Evolutionary conservation across 2,888 invertebrate species (phyloP).

Genomic region (Myathropa florea): DNA sequence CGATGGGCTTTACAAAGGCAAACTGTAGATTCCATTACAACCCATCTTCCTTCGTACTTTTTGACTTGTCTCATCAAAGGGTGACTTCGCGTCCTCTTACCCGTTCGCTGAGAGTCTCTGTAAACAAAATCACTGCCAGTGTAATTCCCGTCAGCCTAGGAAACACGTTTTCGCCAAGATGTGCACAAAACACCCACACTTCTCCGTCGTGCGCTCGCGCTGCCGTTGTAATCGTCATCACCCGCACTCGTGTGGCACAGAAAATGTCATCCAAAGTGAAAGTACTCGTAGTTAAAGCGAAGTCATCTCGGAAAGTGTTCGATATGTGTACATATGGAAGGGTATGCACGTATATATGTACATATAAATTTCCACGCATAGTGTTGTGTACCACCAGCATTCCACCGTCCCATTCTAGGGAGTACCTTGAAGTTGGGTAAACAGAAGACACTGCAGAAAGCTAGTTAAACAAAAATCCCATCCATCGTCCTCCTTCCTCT

Average conservation of each 20-base stretch:
- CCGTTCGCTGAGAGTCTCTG: not conserved
- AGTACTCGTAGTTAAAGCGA: not conserved
- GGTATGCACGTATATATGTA: not conserved
- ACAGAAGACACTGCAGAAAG: conserved; percentile 37
- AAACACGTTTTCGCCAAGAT: not conserved
- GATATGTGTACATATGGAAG: too few relatives aligned
- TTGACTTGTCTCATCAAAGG: too few relatives aligned
- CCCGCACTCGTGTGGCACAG: not conserved
- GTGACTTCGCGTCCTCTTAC: not conserved
- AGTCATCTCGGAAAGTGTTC: not conserved
- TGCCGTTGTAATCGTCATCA: not conserved
- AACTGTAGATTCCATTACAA: not conserved
- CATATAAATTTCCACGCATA: not conserved
- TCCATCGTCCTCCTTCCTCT: not conserved
- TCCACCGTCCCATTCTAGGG: not conserved
- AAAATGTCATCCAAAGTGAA: not conserved
- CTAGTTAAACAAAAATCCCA: conserved; percentile 47
- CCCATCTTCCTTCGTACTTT: not conserved
- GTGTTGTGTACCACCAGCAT: not conserved
- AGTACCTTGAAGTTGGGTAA: conserved; percentile 23
- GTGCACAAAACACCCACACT: not conserved
- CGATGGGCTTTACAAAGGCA: not conserved
- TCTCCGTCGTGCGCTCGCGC: not conserved
- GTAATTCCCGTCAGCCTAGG: not conserved
- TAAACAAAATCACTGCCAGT: too few relatives aligned